phyloP scores from a whole-genome alignment of 92 coral and sea anemone species.

The Pocillopora grandis region DNA sequence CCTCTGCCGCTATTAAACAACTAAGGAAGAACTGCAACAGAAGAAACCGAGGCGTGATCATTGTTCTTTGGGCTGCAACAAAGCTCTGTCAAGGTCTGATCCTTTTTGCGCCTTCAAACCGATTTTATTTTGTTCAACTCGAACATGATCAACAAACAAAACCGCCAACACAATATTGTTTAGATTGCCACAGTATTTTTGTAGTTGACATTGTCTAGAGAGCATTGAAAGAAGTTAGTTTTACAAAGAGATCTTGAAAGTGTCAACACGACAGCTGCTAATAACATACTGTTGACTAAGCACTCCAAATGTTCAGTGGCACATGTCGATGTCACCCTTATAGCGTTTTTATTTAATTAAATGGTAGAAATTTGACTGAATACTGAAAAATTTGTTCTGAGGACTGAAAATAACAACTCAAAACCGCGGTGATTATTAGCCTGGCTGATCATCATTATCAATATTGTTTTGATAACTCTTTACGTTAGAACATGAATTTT shows the following conservation, averaged over 20 bases:
- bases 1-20: not conserved
- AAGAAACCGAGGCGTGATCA: not conserved
- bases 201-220: conserved; percentile 13
- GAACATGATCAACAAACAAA: conserved; percentile 28
- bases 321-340: conserved; percentile 10
- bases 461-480: too few species aligned
- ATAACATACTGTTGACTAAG: not conserved
- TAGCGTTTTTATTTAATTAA: not conserved
- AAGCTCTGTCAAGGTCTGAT: not conserved
- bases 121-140: not conserved
- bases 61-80: not conserved
- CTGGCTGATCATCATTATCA: too few species aligned
- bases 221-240: not conserved
- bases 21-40: not conserved
- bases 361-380: not conserved
- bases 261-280: conserved; percentile 1
- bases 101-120: not conserved
- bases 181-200: not conserved
- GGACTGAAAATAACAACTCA: too few species aligned
- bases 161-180: not conserved
- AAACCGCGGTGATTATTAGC: too few species aligned
- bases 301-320: conserved; percentile 27
- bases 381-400: too few species aligned
- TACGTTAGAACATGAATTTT: not conserved
- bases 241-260: conserved; percentile 3